Base-by-base conservation (phyloP, 2,888 invertebrate species). In the Nysson spinosus region DNA sequence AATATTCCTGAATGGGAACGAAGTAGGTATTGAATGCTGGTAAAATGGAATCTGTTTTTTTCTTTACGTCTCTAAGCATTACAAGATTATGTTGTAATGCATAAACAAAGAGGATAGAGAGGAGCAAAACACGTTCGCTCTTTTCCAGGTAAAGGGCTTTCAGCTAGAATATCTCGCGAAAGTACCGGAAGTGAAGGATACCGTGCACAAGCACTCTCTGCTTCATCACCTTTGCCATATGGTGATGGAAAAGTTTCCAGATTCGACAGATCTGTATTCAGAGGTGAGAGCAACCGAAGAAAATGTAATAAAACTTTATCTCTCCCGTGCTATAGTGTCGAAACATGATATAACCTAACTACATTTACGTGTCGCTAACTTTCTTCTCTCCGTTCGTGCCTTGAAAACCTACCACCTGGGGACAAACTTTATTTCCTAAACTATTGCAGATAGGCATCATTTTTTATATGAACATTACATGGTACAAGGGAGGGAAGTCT, bases 181-280 rank as follows among this genome's bases (percentile, higher is more conserved):
- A 90, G 96, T 97, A 81, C 97, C 98, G 83, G 97, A 99, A 90
- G 97, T 99, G 35, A 98, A 99, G 89, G 99, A 99, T 88, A 99
- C 99, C 0, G 98, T 99, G 32, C 97, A 99, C 88, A 99, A 99
- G 88, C 98, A 99, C 88, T 97, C 99, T 4, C 89, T 99, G 63
- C 90, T 99, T 63, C 97, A 99, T 88, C 99, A 99, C 88, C 91
- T 99, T 72, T 98, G 98, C 87, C 95, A 96, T 87, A 96, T 98
- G 91, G 97, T 99, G 66, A 95, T 98, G 90, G 98, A 99, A 84
- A 95, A 97, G 87, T 97, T 95, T 88, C 95, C 96, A 0, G 97
- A 98, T 77, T 96, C 96, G 14, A 94, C 96, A 12, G 99, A 99
- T 90, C 92, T 99, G 72, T 99, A 99, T 88, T 98, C 98, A 43